Evolutionary conservation across 92 coral and sea anemone genomes (phyloP).

Genomic region (Siderastrea radians): DNA sequence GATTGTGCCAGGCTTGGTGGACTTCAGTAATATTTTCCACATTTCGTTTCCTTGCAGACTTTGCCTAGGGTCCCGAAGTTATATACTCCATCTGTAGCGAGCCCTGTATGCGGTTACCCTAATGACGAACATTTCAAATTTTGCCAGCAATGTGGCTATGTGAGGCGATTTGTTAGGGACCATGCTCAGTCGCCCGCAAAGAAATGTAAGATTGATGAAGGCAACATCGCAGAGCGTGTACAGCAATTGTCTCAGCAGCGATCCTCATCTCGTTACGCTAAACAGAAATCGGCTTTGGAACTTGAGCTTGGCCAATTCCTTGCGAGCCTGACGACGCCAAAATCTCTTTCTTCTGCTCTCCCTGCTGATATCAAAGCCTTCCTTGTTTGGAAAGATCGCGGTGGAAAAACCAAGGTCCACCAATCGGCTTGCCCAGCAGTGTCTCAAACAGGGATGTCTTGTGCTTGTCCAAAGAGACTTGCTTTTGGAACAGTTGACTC

Average conservation of each 20-base stretch:
- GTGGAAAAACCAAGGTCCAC: slow-evolving; percentile 8
- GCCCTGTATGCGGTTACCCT: slow-evolving; percentile 30
- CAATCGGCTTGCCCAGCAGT: slow-evolving; percentile 1
- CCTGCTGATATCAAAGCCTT: background rate
- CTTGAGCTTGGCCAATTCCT: slow-evolving; percentile 4
- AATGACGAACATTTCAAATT: slow-evolving; percentile 13
- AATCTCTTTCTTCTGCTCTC: slow-evolving; percentile 8
- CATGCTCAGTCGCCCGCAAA: background rate
- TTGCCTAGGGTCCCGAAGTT: slow-evolving; percentile 46
- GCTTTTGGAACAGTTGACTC: slow-evolving; percentile 42
- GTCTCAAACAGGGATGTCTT: background rate
- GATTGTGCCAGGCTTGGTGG: background rate
- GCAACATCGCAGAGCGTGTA: background rate
- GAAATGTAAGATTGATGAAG: slow-evolving; percentile 22
- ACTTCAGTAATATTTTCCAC: background rate
- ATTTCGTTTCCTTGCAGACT: slow-evolving; percentile 34
- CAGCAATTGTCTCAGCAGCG: background rate
- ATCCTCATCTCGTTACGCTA: slow-evolving; percentile 24
- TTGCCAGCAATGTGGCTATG: slow-evolving; percentile 28
- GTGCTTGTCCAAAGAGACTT: slow-evolving; percentile 23
- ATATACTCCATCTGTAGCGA: slow-evolving; percentile 20
- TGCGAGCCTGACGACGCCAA: background rate
- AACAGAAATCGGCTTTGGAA: slow-evolving; percentile 48
- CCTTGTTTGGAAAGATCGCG: slow-evolving; percentile 36
- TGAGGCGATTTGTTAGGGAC: slow-evolving; percentile 4